Evolutionary conservation across 1,140 invertebrate genomes (phyloP), one percentile per base, ranked within the genome.

Genomic region (Megathymus violae): DNA sequence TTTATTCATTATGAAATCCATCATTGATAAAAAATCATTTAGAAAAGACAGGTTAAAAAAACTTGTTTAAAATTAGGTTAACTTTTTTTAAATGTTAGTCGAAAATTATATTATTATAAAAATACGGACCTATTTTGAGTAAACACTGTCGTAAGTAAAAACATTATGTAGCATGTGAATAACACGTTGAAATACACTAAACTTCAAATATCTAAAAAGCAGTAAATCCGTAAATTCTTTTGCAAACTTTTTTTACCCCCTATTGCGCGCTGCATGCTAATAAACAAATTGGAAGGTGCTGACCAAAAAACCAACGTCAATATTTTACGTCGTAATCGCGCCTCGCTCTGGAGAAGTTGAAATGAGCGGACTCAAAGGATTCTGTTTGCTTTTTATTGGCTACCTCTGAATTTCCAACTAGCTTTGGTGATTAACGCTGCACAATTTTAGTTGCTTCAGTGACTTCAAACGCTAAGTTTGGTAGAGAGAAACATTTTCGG

Each of bases 381-480:
- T 46, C 11, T 17, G 31, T 38, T 59, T 59, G 15, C 10, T 14
- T 58, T 43, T 59, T 59, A 59, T 59, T 59, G 43, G 43, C 25
- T n/a, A 11, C 54, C 54, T 15, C n/a, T 3, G 40, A 31, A 22
- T 58, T 58, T 31, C 54, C 10, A 38, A 44, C 41, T 19, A 13
- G 19, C 54, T 44, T 58, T 58, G 10, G 44, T 56, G 27, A 31
- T 31, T 31, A 31, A 9, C 27, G 27, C 27, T 7, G 47, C 44
- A 47, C 40, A 17, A 11, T n/a, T 46, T 46, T 46, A 4, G 43
- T 22, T 19, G 19, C 17, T 46, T 46, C 22, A n/a, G 10, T 46
- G 11, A 22, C 27, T 31, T 4, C 4, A 4, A 31, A 25, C 22
- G 22, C 6, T 2, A 22, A 5, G 19, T 22, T 22, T 22, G 19